These are phyloP conservation scores for Octodonta nipae DNA, from an alignment of 2,888 invertebrate species.

Conservation along the genomic window DNA sequence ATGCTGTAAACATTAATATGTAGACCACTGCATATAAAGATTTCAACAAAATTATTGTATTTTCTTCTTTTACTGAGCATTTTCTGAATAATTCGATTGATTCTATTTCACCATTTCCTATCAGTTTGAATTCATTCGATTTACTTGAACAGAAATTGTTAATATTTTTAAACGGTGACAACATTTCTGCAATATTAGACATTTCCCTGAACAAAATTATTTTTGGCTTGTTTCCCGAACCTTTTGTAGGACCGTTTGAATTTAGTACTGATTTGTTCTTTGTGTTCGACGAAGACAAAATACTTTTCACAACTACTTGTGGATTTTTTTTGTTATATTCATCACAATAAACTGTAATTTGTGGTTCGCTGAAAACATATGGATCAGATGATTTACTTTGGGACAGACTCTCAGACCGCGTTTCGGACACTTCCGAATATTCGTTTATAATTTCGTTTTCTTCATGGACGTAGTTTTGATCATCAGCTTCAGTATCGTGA, in stretches of 20 bases:
- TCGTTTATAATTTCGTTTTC: too few relatives aligned
- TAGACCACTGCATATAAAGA: conserved; percentile 22
- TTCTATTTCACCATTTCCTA: too few relatives aligned
- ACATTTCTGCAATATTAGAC: conserved; percentile 5
- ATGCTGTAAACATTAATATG: conserved; percentile 20
- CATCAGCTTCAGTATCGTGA: conserved; percentile 5
- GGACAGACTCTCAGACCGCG: too few relatives aligned
- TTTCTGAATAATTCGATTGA: too few relatives aligned
- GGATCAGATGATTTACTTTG: neutral
- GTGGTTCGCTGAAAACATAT: conserved; percentile 2
- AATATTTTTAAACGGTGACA: conserved; percentile 12
- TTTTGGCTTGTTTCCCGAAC: conserved; percentile 6
- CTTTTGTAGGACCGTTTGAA: conserved; percentile 4
- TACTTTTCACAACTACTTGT: conserved; percentile 4
- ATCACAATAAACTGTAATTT: conserved; percentile 8
- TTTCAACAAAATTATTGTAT: too few relatives aligned
- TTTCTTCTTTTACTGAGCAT: too few relatives aligned
- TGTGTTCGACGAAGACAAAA: neutral
- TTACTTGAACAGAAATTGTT: conserved; percentile 9
- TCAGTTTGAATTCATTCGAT: too few relatives aligned
- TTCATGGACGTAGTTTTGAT: too few relatives aligned
- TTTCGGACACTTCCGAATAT: too few relatives aligned
- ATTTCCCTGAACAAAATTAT: conserved; percentile 12
- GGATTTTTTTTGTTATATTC: conserved; percentile 4
- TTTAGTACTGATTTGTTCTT: conserved; percentile 2